Evolutionary conservation across 2,888 invertebrate species (phyloP).

Genomic region (Leptinotarsa juncta): DNA sequence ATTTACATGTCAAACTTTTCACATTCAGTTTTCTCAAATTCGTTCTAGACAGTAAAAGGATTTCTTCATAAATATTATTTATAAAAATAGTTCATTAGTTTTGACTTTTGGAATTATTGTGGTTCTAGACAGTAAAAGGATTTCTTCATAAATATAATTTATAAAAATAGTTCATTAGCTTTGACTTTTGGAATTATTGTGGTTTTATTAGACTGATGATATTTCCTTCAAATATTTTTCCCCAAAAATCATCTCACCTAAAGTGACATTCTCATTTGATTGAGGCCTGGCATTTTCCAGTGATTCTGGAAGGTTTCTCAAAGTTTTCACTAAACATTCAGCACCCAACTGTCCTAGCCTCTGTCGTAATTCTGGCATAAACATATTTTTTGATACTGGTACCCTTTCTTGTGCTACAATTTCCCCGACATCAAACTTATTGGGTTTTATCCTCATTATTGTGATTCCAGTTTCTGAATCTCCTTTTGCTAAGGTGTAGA

Average conservation of each 20-base stretch:
- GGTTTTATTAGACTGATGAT: no score
- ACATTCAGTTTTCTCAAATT: no score
- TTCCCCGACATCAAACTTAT: constrained; percentile 85
- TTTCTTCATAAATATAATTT: no score
- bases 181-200: no score
- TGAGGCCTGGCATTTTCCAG: constrained; percentile 73
- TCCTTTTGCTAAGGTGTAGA: constrained; percentile 85
- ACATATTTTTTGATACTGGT: constrained; percentile 70
- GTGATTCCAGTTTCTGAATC: constrained; percentile 86
- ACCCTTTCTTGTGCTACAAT: constrained; percentile 73
- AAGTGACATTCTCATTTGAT: constrained; percentile 71
- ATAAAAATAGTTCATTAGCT: no score
- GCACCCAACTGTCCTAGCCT: constrained; percentile 78
- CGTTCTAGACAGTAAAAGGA: no score
- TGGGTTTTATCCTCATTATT: constrained; percentile 87
- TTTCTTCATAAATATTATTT: no score
- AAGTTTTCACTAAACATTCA: constrained; percentile 72
- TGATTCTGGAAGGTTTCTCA: constrained; percentile 72
- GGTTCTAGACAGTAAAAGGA: no score
- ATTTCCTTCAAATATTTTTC: neutral
- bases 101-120: no score
- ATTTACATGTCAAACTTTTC: no score
- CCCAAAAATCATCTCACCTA: constrained; percentile 70
- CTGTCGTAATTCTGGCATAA: constrained; percentile 74
- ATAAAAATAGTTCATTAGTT: no score